Conservation (phyloP, 2,888 invertebrate species). For the Dicranocentrus wangi region DNA sequence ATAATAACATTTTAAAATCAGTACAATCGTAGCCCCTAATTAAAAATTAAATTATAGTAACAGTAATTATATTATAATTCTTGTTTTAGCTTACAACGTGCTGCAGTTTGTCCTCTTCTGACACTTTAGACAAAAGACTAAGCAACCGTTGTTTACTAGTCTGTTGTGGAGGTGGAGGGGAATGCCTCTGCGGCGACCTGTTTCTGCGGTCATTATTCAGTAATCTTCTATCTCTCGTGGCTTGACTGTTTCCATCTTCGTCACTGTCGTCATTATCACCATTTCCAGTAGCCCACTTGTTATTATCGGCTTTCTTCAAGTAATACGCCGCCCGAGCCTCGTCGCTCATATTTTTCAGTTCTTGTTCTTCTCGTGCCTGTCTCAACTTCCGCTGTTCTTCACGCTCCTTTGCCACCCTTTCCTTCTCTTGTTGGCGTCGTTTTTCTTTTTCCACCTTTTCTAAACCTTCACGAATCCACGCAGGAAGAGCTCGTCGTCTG, state of each 20-base stretch:
- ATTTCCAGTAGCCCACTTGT: conserved; percentile 55
- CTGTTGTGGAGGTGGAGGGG: conserved; percentile 19
- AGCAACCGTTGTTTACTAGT: conserved; percentile 27
- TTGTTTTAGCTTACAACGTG: conserved; percentile 53
- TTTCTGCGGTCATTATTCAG: neutral
- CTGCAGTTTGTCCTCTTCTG: conserved; percentile 52
- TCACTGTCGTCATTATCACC: conserved; percentile 39
- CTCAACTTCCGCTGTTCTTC: conserved; percentile 76
- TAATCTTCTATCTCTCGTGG: neutral
- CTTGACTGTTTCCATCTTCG: conserved; percentile 7
- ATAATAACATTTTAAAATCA: neutral
- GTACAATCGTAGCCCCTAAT: neutral
- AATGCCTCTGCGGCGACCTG: neutral
- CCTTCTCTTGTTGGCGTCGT: conserved; percentile 87
- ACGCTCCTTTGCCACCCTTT: conserved; percentile 81
- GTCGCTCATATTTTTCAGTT: conserved; percentile 57
- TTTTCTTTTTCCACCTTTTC: conserved; percentile 98
- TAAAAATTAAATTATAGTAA: neutral
- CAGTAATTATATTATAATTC: no score
- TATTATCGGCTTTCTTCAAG: conserved; percentile 45
- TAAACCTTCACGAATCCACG: conserved; percentile 97
- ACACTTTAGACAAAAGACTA: conserved; percentile 23
- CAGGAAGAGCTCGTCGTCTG: conserved; percentile 92
- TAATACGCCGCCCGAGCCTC: conserved; percentile 56
- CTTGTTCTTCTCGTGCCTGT: conserved; percentile 46